Base-by-base conservation (phyloP, 2,888 invertebrate genomes). In the Thelaira solivaga region DNA sequence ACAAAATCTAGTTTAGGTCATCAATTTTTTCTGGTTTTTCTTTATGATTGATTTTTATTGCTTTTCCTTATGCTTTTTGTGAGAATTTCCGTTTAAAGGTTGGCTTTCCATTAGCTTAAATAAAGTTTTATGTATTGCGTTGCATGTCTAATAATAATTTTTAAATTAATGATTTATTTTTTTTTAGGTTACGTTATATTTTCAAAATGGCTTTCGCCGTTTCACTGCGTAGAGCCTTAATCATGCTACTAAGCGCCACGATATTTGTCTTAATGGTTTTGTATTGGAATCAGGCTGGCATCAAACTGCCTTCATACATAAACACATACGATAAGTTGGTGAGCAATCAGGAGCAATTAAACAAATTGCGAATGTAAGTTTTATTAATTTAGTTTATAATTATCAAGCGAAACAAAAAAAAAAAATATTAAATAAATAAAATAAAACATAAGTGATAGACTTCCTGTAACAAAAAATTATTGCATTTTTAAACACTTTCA, bases 271-370 rank as follows among this genome's bases (percentile, higher is more conserved):
- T 91, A 22, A 91, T 91, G 81, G 89, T 92, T 80, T 89, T 92
- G 34, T 92, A 92, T 88, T 92, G 92, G 92, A 90, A 92, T 72
- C 92, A 92, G 87, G 91, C 90, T 85, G 89, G 85, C 81, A 89
- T 90, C 81, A 87, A 88, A 81, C 85, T 86, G 68, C 85, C 87
- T 51, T 85, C 88, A 22, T 90, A 90, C 88, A 84, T 85, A 84
- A 81, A 88, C 84, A 83, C 83, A 45, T 85, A 84, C 36, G 84
- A 86, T 72, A 87, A 85, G 67, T 83, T 84, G 20, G 80, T 82
- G 11, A 84, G 81, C 36, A 83, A 82, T 73, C 83, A 83, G 64
- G 84, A 81, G 45, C 80, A 72, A 74, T 59, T 79, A 47, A 83
- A 79, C 62, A 81, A 81, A 36, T 84, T 83, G 72, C 81, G 84